phyloP scores from a whole-genome alignment of 2,888 invertebrate genomes.

The Lamproptera curius region DNA sequence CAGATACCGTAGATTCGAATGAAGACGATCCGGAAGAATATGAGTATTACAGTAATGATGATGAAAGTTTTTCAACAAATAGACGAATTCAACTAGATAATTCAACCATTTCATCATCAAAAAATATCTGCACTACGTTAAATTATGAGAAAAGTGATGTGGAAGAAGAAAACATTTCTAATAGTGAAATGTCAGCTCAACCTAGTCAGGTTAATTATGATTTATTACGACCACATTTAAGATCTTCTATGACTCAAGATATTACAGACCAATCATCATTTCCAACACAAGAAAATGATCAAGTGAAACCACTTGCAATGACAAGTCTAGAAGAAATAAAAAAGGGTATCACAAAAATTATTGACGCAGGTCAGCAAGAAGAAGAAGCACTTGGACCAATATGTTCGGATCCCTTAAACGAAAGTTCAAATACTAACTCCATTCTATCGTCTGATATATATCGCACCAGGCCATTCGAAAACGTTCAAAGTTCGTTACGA shows the following conservation, averaged over 20 bases:
- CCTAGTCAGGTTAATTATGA: constrained; percentile 16
- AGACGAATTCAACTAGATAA: too few relatives aligned
- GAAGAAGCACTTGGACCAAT: constrained; percentile 22
- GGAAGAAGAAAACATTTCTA: neutral
- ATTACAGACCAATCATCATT: constrained; percentile 34
- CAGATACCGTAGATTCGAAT: too few relatives aligned
- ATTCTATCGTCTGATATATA: constrained; percentile 26
- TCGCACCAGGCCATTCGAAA: constrained; percentile 14
- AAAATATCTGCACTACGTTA: too few relatives aligned
- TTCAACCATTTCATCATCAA: too few relatives aligned
- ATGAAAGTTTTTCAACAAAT: too few relatives aligned
- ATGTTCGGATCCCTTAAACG: constrained; percentile 24
- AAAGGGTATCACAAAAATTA: constrained; percentile 34
- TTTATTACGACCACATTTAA: constrained; percentile 23
- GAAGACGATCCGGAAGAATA: too few relatives aligned
- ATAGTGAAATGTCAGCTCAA: constrained; percentile 17
- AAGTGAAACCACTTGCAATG: constrained; percentile 5
- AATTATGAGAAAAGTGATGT: neutral
- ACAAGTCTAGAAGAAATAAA: constrained; percentile 35
- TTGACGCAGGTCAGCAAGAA: constrained; percentile 29
- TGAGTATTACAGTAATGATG: too few relatives aligned
- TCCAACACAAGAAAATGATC: constrained; percentile 13
- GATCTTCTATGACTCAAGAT: constrained; percentile 24
- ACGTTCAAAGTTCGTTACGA: neutral
- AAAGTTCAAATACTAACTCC: constrained; percentile 28